These are phyloP conservation scores for Ophion costatus DNA, from an alignment of 2,888 invertebrate genomes.

Conservation along the genomic window DNA sequence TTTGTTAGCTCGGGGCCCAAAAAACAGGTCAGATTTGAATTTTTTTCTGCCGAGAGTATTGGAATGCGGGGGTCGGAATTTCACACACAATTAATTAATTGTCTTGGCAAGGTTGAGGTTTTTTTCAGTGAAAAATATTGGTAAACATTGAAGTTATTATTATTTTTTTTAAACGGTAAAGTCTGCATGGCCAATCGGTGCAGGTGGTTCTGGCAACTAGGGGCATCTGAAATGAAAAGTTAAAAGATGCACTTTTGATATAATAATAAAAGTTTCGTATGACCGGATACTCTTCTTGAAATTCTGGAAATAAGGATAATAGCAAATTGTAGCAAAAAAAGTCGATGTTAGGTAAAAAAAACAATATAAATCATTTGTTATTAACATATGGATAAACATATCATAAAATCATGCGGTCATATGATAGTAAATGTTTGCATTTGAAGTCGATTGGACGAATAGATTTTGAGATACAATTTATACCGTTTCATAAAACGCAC, in stretches of 20 bases:
- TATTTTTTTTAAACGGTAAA: too few relatives aligned
- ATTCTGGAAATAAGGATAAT: neutral
- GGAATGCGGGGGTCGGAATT: neutral
- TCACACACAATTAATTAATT: neutral
- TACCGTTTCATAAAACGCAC: too few relatives aligned
- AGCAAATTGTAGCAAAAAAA: neutral
- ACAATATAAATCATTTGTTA: neutral
- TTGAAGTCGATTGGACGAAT: neutral
- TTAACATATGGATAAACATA: neutral
- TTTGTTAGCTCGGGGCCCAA: neutral
- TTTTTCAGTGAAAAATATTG: neutral
- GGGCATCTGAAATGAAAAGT: neutral
- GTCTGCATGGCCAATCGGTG: neutral
- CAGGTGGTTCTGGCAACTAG: neutral
- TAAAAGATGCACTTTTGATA: neutral
- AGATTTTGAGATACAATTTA: neutral
- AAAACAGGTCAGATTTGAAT: neutral
- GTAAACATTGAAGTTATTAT: neutral
- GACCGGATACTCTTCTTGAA: neutral
- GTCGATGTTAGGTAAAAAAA: neutral
- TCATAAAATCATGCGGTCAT: neutral
- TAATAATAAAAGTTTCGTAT: neutral
- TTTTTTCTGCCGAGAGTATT: neutral
- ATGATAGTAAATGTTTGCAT: neutral
- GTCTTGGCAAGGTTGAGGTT: neutral